These are phyloP conservation scores for Cromileptes altivelis DNA, from an alignment of 2,113 vertebrate genomes.

Conservation along the genomic window DNA sequence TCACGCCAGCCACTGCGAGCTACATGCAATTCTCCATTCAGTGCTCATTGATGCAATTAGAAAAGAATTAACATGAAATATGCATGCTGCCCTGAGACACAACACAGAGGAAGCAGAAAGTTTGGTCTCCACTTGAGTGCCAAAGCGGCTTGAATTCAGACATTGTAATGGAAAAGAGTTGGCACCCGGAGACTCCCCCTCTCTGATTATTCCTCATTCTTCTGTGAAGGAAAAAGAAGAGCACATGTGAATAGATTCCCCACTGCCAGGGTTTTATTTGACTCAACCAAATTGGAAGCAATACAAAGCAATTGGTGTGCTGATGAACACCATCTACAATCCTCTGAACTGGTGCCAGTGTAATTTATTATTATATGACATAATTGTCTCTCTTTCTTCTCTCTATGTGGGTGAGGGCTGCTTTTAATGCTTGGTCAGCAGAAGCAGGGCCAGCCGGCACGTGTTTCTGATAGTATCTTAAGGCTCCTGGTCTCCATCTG, in stretches of 20 bases:
- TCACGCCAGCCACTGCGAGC: slow-evolving; percentile 38
- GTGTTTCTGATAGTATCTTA: slow-evolving; percentile 74
- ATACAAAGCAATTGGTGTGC: slow-evolving; percentile 56
- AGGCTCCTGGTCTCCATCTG: slow-evolving; percentile 64
- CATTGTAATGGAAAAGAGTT: slow-evolving; percentile 58
- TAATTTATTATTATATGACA: slow-evolving; percentile 69
- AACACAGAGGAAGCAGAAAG: slow-evolving; percentile 31
- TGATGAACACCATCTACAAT: slow-evolving; percentile 61
- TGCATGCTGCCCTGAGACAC: slow-evolving; percentile 19
- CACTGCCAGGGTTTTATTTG: slow-evolving; percentile 49
- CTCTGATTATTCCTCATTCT: slow-evolving; percentile 57
- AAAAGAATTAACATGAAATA: slow-evolving; percentile 69
- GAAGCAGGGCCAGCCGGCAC: slow-evolving; percentile 35
- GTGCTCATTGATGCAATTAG: slow-evolving; percentile 75
- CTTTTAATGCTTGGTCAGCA: slow-evolving; percentile 74
- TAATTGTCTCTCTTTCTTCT: slow-evolving; percentile 65
- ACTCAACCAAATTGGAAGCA: slow-evolving; percentile 58
- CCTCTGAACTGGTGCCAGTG: slow-evolving; percentile 52
- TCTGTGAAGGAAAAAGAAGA: slow-evolving; percentile 36
- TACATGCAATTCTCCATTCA: slow-evolving; percentile 51
- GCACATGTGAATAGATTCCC: slow-evolving; percentile 62
- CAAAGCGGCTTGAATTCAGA: slow-evolving; percentile 44
- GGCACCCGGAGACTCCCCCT: slow-evolving; percentile 29
- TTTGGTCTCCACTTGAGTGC: slow-evolving; percentile 43
- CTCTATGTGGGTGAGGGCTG: slow-evolving; percentile 33